Evolutionary conservation across 2,113 vertebrate genomes (phyloP), one percentile per base, ranked within the genome.

Genomic region (Ophthalmolycus amberensis): DNA sequence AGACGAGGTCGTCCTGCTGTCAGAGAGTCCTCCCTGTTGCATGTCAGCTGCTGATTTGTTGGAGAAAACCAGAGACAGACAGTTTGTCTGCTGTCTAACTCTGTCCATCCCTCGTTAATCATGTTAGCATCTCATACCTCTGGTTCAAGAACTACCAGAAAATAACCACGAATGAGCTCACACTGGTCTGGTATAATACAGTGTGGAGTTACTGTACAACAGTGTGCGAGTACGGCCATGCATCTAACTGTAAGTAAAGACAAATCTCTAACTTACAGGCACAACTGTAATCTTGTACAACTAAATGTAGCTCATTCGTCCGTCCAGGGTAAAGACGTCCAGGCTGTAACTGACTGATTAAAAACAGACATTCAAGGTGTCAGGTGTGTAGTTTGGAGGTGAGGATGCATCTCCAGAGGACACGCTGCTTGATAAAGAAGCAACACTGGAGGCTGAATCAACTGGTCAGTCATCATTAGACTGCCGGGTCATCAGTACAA

Each of bases 31-130:
- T 79, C 52, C 50, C 75, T 59, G 70, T 25, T 75, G 22, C 46
- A 56, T 77, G 82, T 69, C 64, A 68, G n/a, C 48, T 58, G 16
- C 52, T 25, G 75, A 12, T 68, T 72, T 79, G 71, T 67, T 18
- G 1, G 34, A 76, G 56, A 20, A 79, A 79, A 68, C 27, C 16
- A 72, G 34, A 59, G 32, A 64, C 4, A 3, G 1, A 8, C 7
- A 34, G 29, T 75, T n/a, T 83, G 60, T 63, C 1, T 15, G 52
- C 66, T 40, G 58, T 60, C 58, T 60, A 2, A 46, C 42, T 66
- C 42, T 58, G 29, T 29, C 44, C 27, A 62, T 32, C 25, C 22
- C 34, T 48, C 0, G 10, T 48, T 25, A 20, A 25, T 40, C 2
- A 5, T 37, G 20, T 46, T 73, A 6, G 29, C 59, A 42, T 66